Base-by-base conservation (phyloP, 2,888 invertebrate species). In the Dasypogon diadema region DNA sequence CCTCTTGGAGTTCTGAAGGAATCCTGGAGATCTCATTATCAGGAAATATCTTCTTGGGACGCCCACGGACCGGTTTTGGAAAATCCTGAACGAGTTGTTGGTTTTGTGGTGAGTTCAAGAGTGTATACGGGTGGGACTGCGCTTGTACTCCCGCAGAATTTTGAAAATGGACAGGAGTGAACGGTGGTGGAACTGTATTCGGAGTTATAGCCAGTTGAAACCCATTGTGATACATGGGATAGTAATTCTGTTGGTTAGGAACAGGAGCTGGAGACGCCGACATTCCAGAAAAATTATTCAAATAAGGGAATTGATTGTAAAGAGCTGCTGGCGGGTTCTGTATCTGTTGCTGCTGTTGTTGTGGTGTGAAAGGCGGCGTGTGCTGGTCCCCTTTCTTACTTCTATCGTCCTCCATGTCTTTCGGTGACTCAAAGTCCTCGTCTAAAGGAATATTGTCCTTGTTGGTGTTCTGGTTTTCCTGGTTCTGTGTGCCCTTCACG, bases 181-280 rank as follows among this genome's bases (percentile, higher is more conserved):
- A 85, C 6, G 85, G 85, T 22, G 85, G 85, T 77, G 85, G 85
- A 74, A 84, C 85, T 26, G 85, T 81, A 70, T 85, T 85, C 18
- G 85, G 85, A 12, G 84, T 83, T 75, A 85, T 84, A 21, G 84
- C 82, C 68, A 85, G 75, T 77, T 85, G 85, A 81, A 85, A 85
- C 78, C 85, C 86, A 80, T 85, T 85, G 76, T 85, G 85, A 80
- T 85, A 85, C 85, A 85, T 85, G 14, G 86, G 85, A 81, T 85
- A 85, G 76, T 85, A 85, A 58, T 82, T 80, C 18, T 83, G 81
- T 42, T 81, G 79, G 14, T 81, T 79, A 34, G 80, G 78, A 21
- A 79, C 79, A 24, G 77, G 70, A 12, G 81, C 79, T 22, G 81
- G 60, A 30, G 81, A 79, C 16, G 81, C 80, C 12, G 82, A 78